Evolutionary conservation across 2,797 vertebrate species (phyloP), one percentile per base, ranked within the genome.

Genomic region (Remorina albescens): DNA sequence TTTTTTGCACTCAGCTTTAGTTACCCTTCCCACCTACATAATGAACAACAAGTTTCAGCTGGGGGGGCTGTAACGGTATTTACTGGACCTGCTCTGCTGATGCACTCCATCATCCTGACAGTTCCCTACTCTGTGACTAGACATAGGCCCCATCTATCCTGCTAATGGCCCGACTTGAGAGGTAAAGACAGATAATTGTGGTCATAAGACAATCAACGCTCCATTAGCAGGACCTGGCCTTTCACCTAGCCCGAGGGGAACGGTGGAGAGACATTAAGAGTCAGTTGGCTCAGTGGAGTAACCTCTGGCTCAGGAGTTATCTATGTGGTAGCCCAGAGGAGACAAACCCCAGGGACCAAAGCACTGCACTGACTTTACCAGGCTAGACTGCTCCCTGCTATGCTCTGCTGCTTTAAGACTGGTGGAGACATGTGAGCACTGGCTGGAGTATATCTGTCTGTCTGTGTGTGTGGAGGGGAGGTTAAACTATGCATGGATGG

Each of bases 161-260:
- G 86, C 89, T 92, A 92, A 92, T 91, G 88, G 87, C 86, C 74
- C 0, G 26, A 81, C 83, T 80, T 83, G 81, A 91, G 88, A 88
- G 88, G 83, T 88, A 87, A 83, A 80, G 84, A 71, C 76, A 87
- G 90, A 91, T 92, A 88, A 92, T 89, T 85, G 84, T 84, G 83
- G 78, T 80, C 86, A 80, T 92, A 93, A 92, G 89, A 80, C 86
- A 91, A 91, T 91, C 88, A 90, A 82, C 2, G 68, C 86, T 88
- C 88, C 91, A 92, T 91, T 91, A 92, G 85, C 73, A 67, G 66
- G 74, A 82, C 64, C 74, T 84, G 82, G 68, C 81, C 80, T 83
- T 80, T 83, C 70, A 83, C 81, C 63, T 16, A 2, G 79, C 74
- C 83, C 78, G 70, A 51, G 71, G 84, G 51, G 67, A 81, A 71